Evolutionary conservation across 1,140 invertebrate genomes (phyloP), one percentile per base, ranked within the genome.

Genomic region (Cydia strobilella): DNA sequence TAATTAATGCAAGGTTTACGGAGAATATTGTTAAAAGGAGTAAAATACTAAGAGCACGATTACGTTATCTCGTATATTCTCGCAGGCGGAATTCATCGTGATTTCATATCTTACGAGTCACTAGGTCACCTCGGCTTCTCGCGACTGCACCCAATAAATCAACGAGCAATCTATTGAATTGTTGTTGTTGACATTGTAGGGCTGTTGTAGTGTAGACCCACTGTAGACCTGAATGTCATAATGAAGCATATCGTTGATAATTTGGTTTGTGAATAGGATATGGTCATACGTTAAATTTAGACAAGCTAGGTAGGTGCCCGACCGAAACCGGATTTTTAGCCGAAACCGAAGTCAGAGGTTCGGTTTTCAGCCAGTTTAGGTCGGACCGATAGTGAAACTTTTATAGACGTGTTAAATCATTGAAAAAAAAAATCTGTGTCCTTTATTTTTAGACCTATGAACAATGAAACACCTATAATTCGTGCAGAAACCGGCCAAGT

Each of bases 61-160:
- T 39, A 23, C 31, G n/a, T 69, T 69, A 69, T 69, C 65, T 42
- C 13, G 6, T 69, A 59, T 71, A 71, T 72, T 75, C n/a, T n/a
- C n/a, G 27, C 31, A 75, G 13, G 31, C 54, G 45, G 23, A 66
- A 69, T 75, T 31, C 42, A 65, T 20, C 39, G 45, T 69, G 20
- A 62, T 51, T 27, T 18, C 42, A 75, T 27, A 62, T 51, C 62
- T 7, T 13, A 66, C 71, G 39, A 72, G 71, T 72, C 71, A 72
- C 42, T 72, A 18, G 71, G 71, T 72, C 71, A 72, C 42, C 42
- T 27, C 12, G 35, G 42, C 2, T 69, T 18, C 65, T 18, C 31
- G 31, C 65, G 31, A 69, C n/a, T 42, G n/a, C 65, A 69, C 42
- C 35, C 31, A 9, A 35, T 59, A 59, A 59, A 59, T 59, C 54